Conservation (phyloP, 2,888 invertebrate genomes). For the Heliconius ismenius region DNA sequence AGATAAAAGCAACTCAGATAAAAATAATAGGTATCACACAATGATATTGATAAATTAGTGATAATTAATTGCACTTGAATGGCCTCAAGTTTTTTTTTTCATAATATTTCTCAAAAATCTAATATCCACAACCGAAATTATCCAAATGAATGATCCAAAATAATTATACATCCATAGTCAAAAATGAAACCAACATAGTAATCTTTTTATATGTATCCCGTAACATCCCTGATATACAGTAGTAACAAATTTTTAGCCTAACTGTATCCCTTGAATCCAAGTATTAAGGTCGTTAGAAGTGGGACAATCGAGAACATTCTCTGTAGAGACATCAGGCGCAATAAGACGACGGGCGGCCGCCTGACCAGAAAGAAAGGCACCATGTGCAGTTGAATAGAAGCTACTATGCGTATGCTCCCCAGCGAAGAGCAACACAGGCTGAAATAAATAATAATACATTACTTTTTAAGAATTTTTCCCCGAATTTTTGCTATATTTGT, state of each 20-base stretch:
- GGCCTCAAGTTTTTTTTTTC: no score
- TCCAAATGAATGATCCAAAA: not conserved
- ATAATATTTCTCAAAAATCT: not conserved
- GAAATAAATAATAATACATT: conserved; percentile 47
- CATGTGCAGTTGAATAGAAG: conserved; percentile 97
- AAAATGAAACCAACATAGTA: no score
- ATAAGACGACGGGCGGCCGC: conserved; percentile 89
- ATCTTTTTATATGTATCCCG: not conserved
- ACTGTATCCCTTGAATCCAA: conserved; percentile 93
- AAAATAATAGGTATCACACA: not conserved
- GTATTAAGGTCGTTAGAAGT: conserved; percentile 91
- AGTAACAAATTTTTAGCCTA: conserved; percentile 69
- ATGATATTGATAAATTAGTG: no score
- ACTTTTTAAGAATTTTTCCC: no score
- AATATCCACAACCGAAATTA: not conserved
- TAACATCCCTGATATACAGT: conserved; percentile 24
- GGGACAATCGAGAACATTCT: conserved; percentile 87
- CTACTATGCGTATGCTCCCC: conserved; percentile 97
- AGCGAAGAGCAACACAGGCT: conserved; percentile 94
- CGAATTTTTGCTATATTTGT: not conserved
- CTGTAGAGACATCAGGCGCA: conserved; percentile 83
- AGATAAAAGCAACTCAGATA: not conserved
- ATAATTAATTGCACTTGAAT: no score
- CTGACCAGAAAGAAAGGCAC: conserved; percentile 94
- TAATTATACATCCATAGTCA: not conserved